Evolutionary conservation across 2,888 invertebrate species (phyloP), one percentile per base, ranked within the genome.

Genomic region (Melanophora roralis): DNA sequence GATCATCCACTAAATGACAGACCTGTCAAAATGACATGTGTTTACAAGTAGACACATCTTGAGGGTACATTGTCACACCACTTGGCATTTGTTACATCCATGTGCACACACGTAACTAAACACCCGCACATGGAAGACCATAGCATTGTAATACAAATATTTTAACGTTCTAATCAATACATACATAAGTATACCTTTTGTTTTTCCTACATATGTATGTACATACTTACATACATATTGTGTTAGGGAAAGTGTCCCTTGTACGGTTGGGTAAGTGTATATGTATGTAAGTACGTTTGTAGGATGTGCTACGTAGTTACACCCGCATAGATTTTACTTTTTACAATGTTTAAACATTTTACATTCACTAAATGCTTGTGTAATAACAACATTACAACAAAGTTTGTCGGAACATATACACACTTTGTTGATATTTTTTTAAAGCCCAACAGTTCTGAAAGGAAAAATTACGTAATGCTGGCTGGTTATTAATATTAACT

Each of bases 31-130:
- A 45, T 80, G 80, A 76, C 76, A 80, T 80, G 80, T 80, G 75
- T 80, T 75, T 72, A 67, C 76, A 76, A 76, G 75, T 72, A 80
- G 80, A 80, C 75, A 72, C 76, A 72, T 80, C 75, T 76, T 76
- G 76, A 68, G 76, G 76, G 80, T 72, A 72, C 57, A 72, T 72
- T 80, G 67, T 72, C 75, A 76, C 80, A 80, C 67, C 80, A 80
- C 72, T 72, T 72, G 80, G 68, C 75, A 76, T 72, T 71, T 75
- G 79, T 57, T 75, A 72, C 67, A 75, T 38, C 47, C n/a, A n/a
- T n/a, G n/a, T 53, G 53, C n/a, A 38, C 27, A 64, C n/a, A 49
- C 34, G 14, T 12, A 32, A 9, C 32, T 14, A 55, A 34, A 64
- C 45, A 62, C 9, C 53, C 16, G 27, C 32, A 65, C n/a, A 36